Base-by-base conservation (phyloP, 2,888 invertebrate genomes). In the Apomyelois bistriatella region DNA sequence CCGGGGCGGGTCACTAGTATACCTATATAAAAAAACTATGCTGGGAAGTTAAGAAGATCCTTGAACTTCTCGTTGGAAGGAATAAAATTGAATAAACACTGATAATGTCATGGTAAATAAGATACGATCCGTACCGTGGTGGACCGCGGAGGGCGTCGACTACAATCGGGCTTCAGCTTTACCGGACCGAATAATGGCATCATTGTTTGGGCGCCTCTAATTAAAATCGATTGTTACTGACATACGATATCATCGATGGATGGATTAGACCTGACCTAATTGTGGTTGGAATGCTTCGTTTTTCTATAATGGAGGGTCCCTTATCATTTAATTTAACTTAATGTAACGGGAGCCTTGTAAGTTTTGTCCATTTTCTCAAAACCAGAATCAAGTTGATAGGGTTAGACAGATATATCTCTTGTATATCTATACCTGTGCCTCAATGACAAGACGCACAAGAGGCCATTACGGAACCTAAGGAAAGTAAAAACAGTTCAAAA, bases 191-290 rank as follows among this genome's bases (percentile, higher is more conserved):
- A 77, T 79, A 78, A 78, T 76, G 65, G 66, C 65, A 63, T 70
- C 73, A 79, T 79, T 85, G 81, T 83, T 83, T 79, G 75, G 66
- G 57, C 64, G 68, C 70, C 74, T 81, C 82, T 84, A 84, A 85
- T 84, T 82, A 83, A 79, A 81, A 83, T 82, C 72, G 79, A 82
- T 79, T 64, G 64, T 61, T 69, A 56, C 56, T 53, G 72, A 75
- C 70, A 76, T 66, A 67, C 69, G 70, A 78, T 75, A 74, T 76
- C 70, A 70, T 66, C 63, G 66, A 71, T 62, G 58, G 56, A 53
- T 56, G 62, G 66, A 73, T 74, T 72, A 68, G 60, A 61, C 60
- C 60, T 57, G 61, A 64, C 57, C 61, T 58, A 63, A 60, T 70
- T 64, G 61, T 47, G 42, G 32, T 7, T 13, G 17, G 22, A 38